Base-by-base conservation (phyloP, 2,888 invertebrate species). In the Melanostoma scalare region DNA sequence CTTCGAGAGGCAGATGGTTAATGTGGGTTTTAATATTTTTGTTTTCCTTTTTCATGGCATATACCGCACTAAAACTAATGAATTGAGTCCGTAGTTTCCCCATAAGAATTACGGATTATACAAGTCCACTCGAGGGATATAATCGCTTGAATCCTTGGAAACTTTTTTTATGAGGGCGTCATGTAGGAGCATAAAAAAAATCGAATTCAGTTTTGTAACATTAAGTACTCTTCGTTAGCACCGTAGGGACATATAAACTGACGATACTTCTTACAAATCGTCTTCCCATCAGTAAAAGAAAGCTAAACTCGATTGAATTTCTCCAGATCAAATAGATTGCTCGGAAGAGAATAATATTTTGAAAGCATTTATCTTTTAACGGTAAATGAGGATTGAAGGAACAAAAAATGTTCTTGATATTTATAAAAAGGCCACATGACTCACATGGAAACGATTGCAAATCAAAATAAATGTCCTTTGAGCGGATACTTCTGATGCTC, bases 1-100 rank as follows among this genome's bases (percentile, higher is more conserved):
- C 31, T 40, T 9, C 55, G n/a, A 58, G 63, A 48, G 46, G 73
- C 73, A 73, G 73, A 63, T 63, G 73, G 73, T 73, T 73, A 63
- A 63, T 55, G 53, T 63, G 55, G 56, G 63, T 63, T 73, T 63
- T 55, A 10, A 33, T 38, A 52, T 71, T 61, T 72, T 53, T 36
- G 36, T 56, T 35, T 36, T 38, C 38, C 36, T n/a, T 36, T 30
- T 30, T 48, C 33, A 9, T 20, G 20, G 8, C 31, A 35, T 42
- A 38, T 46, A 48, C 38, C 38, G 38, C 36, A 35, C 30, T 56
- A 56, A 48, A 44, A 5, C 60, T 53, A 61, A 72, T 52, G 60
- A 71, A 60, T 42, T 60, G 38, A 33, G 71, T 48, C 50, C 38
- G 6, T 31, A 52, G 35, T 50, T 50, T 58, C 20, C 20, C 20